Percentiles rank a stretch among this genome's conserved stretches.
These are phyloP conservation scores for Corbicula japonica DNA, from an alignment of 2,888 invertebrate species.

Conservation along the genomic window DNA sequence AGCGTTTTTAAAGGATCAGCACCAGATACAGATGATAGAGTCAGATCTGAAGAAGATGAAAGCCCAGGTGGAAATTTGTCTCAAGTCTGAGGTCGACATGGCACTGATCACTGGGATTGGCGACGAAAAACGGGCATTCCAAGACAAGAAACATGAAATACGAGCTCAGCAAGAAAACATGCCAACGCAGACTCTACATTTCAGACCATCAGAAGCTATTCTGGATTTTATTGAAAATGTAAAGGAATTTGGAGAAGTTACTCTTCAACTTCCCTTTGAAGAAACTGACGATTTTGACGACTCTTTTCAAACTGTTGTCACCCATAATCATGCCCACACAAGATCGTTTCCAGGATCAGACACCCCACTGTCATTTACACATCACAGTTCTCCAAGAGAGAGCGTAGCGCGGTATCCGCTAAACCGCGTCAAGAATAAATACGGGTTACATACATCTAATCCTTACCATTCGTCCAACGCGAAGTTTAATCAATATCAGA, in stretches of 20 bases:
- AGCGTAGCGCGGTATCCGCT: slow-evolving; percentile 9
- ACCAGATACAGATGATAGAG: slow-evolving; percentile 40
- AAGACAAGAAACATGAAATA: slow-evolving; percentile 22
- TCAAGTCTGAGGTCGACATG: slow-evolving; percentile 37
- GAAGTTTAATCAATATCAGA: slow-evolving; percentile 12
- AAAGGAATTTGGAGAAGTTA: slow-evolving; percentile 54
- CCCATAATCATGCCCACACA: background rate
- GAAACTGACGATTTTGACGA: slow-evolving; percentile 9
- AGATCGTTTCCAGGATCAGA: slow-evolving; percentile 1
- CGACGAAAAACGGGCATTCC: slow-evolving; percentile 43
- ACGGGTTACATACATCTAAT: slow-evolving; percentile 43
- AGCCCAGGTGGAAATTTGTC: slow-evolving; percentile 23
- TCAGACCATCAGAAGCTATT: slow-evolving; percentile 36
- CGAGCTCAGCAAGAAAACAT: slow-evolving; percentile 31
- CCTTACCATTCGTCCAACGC: slow-evolving; percentile 38
- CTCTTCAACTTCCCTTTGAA: slow-evolving; percentile 24
- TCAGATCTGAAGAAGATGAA: slow-evolving; percentile 52
- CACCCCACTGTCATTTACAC: slow-evolving; percentile 22
- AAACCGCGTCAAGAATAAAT: slow-evolving; percentile 25
- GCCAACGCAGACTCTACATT: slow-evolving; percentile 33
- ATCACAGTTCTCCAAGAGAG: slow-evolving; percentile 12
- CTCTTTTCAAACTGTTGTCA: background rate
- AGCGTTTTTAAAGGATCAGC: slow-evolving; percentile 42
- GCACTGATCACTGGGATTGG: slow-evolving; percentile 42
- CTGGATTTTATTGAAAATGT: slow-evolving; percentile 51